phyloP scores from a whole-genome alignment of 2,888 invertebrate species.

The Leucozona laternaria region DNA sequence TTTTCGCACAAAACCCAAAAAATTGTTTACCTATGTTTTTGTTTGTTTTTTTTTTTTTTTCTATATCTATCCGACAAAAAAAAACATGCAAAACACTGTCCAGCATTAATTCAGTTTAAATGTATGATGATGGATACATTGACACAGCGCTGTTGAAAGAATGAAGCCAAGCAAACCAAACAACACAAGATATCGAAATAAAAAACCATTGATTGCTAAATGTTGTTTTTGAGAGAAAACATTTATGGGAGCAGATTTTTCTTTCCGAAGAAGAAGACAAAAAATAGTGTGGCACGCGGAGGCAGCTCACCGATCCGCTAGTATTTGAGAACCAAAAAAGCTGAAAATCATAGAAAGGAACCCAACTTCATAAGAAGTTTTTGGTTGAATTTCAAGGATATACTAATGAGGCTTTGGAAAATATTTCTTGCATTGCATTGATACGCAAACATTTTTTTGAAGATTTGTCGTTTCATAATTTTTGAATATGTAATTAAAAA shows the following conservation, averaged over 20 bases:
- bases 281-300: not conserved
- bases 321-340: not conserved
- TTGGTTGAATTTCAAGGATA: not conserved
- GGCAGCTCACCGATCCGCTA: not conserved
- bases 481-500: too few species aligned
- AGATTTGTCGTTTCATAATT: not conserved
- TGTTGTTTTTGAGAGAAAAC: not conserved
- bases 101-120: constrained; percentile 22
- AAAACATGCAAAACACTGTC: constrained; percentile 47
- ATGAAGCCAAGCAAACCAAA: constrained; percentile 37
- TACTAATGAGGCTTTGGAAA: not conserved
- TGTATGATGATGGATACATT: constrained; percentile 15
- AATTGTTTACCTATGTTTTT: constrained; percentile 14
- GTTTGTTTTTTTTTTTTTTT: not conserved
- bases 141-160: constrained; percentile 36
- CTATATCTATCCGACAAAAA: not conserved
- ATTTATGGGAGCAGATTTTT: not conserved
- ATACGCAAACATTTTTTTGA: not conserved
- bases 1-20: not conserved
- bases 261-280: not conserved
- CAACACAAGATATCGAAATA: constrained; percentile 29
- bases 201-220: constrained; percentile 11
- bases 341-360: not conserved
- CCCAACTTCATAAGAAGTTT: not conserved
- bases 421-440: not conserved